phyloP scores from a whole-genome alignment of 2,888 invertebrate species.

The Ypsolopha sequella region DNA sequence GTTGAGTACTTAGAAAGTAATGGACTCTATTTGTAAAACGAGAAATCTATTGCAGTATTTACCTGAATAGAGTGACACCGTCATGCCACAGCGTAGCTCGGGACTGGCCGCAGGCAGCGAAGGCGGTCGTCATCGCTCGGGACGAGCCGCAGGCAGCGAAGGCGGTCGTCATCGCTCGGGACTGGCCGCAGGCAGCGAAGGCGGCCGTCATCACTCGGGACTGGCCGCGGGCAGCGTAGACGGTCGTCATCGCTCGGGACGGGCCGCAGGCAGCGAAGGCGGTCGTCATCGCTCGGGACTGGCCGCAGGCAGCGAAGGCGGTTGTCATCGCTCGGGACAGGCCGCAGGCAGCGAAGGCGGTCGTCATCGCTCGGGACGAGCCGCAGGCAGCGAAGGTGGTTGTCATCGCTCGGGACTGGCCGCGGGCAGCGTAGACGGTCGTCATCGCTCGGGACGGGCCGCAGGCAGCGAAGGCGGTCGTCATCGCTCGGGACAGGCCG shows the following conservation, averaged over 20 bases:
- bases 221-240: too few species aligned
- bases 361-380: background rate
- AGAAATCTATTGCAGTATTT: too few species aligned
- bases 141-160: background rate
- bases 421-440: background rate
- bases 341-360: background rate
- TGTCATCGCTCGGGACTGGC: background rate
- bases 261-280: background rate
- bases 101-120: background rate
- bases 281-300: background rate
- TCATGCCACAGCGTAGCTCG: too few species aligned
- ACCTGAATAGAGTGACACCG: too few species aligned
- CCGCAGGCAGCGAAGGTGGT: background rate
- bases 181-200: too few species aligned
- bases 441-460: background rate
- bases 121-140: background rate
- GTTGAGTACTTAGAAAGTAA: too few species aligned
- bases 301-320: background rate
- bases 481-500: too few species aligned
- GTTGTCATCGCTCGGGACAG: too few species aligned
- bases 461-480: background rate
- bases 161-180: background rate
- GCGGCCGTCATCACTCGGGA: too few species aligned
- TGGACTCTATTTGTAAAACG: too few species aligned
- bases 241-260: too few species aligned